Evolutionary conservation across 2,113 vertebrate species (phyloP).

Genomic region (Sterna hirundo): DNA sequence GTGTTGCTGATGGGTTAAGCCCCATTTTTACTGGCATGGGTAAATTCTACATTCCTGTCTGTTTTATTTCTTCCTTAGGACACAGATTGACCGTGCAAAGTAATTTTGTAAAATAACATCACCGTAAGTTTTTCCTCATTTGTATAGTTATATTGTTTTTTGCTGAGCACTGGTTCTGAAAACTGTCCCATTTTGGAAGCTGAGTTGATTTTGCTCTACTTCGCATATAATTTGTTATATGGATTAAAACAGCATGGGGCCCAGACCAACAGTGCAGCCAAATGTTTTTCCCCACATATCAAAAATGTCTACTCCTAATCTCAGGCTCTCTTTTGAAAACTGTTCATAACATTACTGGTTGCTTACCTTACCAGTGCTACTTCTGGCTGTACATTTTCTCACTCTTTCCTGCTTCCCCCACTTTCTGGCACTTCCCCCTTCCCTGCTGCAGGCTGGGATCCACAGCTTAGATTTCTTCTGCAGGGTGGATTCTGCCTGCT

Average conservation of each 20-base stretch:
- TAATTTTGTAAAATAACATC: background rate
- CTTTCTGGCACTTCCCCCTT: background rate
- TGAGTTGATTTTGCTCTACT: background rate
- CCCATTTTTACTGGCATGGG: background rate
- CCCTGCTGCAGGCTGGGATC: background rate
- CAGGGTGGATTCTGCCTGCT: background rate
- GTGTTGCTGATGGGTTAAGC: background rate
- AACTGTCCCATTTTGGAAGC: background rate
- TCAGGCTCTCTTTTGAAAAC: background rate
- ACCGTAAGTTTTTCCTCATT: background rate
- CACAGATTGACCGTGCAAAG: background rate
- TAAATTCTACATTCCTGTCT: background rate
- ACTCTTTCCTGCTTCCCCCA: background rate
- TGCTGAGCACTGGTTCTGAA: background rate
- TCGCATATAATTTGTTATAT: slow-evolving; percentile 28
- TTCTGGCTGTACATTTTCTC: slow-evolving; percentile 54
- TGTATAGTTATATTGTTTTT: background rate
- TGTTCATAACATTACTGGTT: background rate
- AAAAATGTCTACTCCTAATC: slow-evolving; percentile 19
- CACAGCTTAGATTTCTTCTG: background rate
- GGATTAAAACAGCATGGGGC: background rate
- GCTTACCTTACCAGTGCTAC: slow-evolving; percentile 32
- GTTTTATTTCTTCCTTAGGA: background rate
- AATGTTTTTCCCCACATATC: slow-evolving; percentile 19
- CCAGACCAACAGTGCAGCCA: background rate